These are phyloP conservation scores for Rissa tridactyla DNA, from an alignment of 2,113 vertebrate species.

Conservation along the genomic window DNA sequence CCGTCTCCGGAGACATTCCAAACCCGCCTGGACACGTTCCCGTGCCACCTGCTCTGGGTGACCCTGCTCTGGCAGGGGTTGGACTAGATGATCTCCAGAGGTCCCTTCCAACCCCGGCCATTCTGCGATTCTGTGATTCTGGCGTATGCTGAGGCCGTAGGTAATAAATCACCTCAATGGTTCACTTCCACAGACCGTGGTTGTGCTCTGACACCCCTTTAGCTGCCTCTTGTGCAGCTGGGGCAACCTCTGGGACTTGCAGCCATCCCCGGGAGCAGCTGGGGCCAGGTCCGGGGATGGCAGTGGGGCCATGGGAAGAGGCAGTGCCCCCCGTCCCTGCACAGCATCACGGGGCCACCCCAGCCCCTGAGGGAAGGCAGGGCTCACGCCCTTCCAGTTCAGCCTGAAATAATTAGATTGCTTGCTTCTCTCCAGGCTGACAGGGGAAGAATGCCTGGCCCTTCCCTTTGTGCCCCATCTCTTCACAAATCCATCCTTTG, in stretches of 20 bases:
- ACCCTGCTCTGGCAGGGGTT: too few relatives aligned
- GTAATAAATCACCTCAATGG: conserved; percentile 72
- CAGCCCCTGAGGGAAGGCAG: neutral
- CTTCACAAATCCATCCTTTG: neutral
- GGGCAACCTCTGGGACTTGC: neutral
- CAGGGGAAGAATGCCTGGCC: fast-evolving
- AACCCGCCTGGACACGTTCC: too few relatives aligned
- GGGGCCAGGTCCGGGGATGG: fast-evolving
- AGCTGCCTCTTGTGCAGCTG: neutral
- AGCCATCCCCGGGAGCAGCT: neutral
- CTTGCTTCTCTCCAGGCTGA: neutral
- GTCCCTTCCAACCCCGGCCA: too few relatives aligned
- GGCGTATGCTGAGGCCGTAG: conserved; percentile 60
- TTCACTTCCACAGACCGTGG: conserved; percentile 45
- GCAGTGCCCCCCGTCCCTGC: neutral
- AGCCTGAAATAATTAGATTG: neutral
- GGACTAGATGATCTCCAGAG: too few relatives aligned
- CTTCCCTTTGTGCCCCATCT: neutral
- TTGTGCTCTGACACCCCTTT: conserved; percentile 69
- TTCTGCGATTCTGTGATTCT: neutral
- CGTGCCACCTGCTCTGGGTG: too few relatives aligned
- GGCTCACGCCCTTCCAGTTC: neutral
- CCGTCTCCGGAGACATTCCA: too few relatives aligned
- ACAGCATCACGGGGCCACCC: fast-evolving
- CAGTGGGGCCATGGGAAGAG: neutral